Percentiles rank a stretch among this genome's conserved stretches.
Conservation (phyloP, 2,888 invertebrate species). For the Entomobrya proxima region DNA sequence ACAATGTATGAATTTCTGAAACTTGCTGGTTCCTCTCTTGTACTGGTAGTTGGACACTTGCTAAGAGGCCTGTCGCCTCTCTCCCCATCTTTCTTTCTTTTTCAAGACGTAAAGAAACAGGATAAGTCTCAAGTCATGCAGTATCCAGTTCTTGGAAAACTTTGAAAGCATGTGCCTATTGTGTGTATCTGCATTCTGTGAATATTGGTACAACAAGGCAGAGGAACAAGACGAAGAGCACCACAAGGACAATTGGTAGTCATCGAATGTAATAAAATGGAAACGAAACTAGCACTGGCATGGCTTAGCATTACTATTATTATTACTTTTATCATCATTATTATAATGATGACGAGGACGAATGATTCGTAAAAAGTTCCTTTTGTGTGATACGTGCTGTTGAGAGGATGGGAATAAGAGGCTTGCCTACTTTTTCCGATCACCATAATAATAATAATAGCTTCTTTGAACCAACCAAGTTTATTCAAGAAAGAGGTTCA, state of each 20-base stretch:
- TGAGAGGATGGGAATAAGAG: not conserved
- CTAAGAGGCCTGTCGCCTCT: constrained; percentile 12
- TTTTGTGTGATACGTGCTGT: constrained; percentile 16
- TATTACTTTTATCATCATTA: constrained; percentile 44
- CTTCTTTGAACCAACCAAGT: not conserved
- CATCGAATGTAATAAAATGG: not conserved
- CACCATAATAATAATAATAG: constrained; percentile 26
- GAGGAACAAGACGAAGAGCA: not conserved
- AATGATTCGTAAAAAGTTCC: constrained; percentile 55
- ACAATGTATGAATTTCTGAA: not conserved
- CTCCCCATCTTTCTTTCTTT: too few relatives aligned
- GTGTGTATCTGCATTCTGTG: too few relatives aligned
- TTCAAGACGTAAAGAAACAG: constrained; percentile 1
- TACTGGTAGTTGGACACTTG: constrained; percentile 25
- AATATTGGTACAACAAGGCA: not conserved
- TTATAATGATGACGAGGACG: constrained; percentile 60
- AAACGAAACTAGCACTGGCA: not conserved
- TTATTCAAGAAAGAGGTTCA: not conserved
- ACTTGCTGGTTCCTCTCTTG: not conserved
- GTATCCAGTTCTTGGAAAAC: not conserved
- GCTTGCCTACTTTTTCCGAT: constrained; percentile 1
- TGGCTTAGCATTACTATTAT: constrained; percentile 4
- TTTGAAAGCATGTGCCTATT: not conserved
- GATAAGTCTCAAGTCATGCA: constrained; percentile 1
- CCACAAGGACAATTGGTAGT: not conserved